Conservation (phyloP, 2,888 invertebrate species). For the Conomelus anceps region DNA sequence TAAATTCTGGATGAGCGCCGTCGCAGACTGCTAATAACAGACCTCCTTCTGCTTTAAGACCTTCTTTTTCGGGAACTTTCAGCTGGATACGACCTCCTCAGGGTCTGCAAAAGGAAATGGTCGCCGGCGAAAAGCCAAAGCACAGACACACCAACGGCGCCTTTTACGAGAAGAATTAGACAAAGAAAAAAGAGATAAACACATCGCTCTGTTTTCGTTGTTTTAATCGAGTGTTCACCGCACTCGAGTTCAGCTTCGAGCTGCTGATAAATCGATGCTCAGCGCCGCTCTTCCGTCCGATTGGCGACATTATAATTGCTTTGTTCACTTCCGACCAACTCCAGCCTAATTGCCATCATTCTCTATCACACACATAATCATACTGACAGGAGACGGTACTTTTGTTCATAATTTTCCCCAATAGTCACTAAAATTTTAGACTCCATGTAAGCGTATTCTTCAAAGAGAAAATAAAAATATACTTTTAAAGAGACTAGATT, state of each 20-base stretch:
- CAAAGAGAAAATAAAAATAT: too few species aligned
- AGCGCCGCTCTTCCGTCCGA: neutral
- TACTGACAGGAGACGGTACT: too few species aligned
- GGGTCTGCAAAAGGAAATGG: neutral
- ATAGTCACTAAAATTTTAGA: too few species aligned
- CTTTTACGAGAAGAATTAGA: neutral
- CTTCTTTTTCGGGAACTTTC: neutral
- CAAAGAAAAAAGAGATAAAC: neutral
- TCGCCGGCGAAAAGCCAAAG: neutral
- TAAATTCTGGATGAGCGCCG: neutral
- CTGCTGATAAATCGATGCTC: neutral
- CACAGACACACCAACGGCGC: neutral
- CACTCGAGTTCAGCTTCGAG: neutral
- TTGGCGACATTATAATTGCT: too few species aligned
- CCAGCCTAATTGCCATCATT: too few species aligned
- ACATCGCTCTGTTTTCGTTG: neutral
- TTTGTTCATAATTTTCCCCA: too few species aligned
- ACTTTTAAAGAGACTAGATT: too few species aligned
- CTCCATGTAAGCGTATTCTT: too few species aligned
- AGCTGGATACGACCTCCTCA: neutral
- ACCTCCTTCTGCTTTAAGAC: neutral
- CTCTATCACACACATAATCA: too few species aligned
- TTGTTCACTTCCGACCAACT: too few species aligned
- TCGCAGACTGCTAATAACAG: neutral
- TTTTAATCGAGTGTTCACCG: neutral